Conservation (phyloP, 2,113 vertebrate genomes). For the Salvelinus sp. region DNA sequence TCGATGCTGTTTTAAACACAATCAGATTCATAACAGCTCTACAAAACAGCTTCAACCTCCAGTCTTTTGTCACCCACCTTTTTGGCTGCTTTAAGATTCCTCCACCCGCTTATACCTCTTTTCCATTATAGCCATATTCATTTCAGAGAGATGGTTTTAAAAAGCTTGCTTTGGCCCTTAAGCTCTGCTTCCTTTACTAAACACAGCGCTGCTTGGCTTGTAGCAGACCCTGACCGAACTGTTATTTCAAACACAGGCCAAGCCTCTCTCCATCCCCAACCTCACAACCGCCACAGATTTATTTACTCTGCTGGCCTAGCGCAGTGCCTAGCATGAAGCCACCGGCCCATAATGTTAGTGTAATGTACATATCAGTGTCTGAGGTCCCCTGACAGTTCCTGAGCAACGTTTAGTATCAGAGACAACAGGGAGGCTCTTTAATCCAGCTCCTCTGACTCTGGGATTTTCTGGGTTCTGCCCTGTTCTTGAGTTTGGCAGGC, state of each 20-base stretch:
- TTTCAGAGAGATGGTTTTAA: slow-evolving; percentile 37
- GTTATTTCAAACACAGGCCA: slow-evolving; percentile 28
- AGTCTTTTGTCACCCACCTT: slow-evolving; percentile 5
- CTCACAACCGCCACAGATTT: slow-evolving; percentile 18
- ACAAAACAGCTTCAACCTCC: slow-evolving; percentile 6
- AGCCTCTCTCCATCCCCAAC: slow-evolving; percentile 3
- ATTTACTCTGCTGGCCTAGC: slow-evolving; percentile 27
- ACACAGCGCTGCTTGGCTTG: not conserved
- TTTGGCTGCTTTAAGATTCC: not conserved
- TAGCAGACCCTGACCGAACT: not conserved
- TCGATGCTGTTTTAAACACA: slow-evolving; percentile 53
- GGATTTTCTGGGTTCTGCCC: slow-evolving; percentile 42
- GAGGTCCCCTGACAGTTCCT: slow-evolving; percentile 54
- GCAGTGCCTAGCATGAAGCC: slow-evolving; percentile 38
- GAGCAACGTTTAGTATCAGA: slow-evolving; percentile 68
- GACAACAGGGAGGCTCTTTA: slow-evolving; percentile 59
- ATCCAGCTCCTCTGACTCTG: slow-evolving; percentile 52
- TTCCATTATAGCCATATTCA: slow-evolving; percentile 64
- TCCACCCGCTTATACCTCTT: slow-evolving; percentile 37
- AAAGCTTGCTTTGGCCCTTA: not conserved
- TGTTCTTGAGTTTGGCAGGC: slow-evolving; percentile 47
- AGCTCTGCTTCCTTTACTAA: not conserved
- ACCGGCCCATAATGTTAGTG: slow-evolving; percentile 44
- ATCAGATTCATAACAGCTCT: slow-evolving; percentile 32
- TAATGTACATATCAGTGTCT: slow-evolving; percentile 46